Percentiles rank a stretch among this genome's conserved stretches.
Conservation (phyloP, 2,113 vertebrate genomes). For the Serilophus lunatus region DNA sequence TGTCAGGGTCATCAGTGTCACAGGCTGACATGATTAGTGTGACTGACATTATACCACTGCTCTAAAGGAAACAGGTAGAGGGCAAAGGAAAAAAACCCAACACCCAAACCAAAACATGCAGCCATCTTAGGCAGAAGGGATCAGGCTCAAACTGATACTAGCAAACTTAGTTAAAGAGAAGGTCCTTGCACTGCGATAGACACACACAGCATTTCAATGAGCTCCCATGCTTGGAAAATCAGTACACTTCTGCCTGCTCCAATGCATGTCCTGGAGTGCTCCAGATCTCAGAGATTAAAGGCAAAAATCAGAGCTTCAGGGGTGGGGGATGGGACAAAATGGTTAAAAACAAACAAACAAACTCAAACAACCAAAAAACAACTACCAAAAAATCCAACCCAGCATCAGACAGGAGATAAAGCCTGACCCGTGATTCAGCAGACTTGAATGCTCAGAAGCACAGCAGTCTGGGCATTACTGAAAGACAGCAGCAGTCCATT, state of each 20-base stretch:
- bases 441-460: conserved; percentile 27
- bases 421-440: conserved; percentile 69
- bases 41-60: conserved; percentile 51
- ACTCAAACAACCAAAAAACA: not conserved
- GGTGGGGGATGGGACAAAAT: not conserved
- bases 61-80: conserved; percentile 34
- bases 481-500: conserved; percentile 71
- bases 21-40: conserved; percentile 48
- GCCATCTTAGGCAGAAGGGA: not conserved
- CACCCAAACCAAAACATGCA: not conserved
- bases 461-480: conserved; percentile 5
- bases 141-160: not conserved
- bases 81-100: not conserved
- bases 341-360: not conserved
- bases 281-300: conserved; percentile 5
- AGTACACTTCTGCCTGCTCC: not conserved
- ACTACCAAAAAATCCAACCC: not conserved
- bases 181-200: not conserved
- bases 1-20: conserved; percentile 55
- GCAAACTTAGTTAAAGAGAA: not conserved
- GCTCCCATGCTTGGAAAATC: not conserved
- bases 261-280: not conserved
- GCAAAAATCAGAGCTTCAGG: not conserved
- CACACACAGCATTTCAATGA: not conserved
- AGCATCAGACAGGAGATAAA: conserved; percentile 26